These are phyloP conservation scores for Chironomus striatipennis DNA, from an alignment of 1,140 invertebrate genomes.

Conservation along the genomic window DNA sequence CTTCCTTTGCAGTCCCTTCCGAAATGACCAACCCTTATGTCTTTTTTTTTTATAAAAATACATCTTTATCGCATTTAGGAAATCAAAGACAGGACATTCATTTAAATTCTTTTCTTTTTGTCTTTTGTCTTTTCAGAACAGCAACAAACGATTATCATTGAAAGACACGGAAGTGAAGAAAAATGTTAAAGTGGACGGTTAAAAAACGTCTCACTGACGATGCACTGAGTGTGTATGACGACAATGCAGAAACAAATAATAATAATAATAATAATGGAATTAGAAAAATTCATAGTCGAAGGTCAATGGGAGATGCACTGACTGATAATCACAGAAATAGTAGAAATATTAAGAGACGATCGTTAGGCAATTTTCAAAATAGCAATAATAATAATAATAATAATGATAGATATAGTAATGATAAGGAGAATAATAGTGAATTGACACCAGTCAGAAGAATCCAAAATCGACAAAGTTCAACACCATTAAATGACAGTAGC, in stretches of 20 bases:
- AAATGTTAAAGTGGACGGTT: conserved; percentile 19
- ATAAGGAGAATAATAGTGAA: not conserved
- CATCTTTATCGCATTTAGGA: not conserved
- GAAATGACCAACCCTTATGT: not conserved
- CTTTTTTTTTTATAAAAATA: not conserved
- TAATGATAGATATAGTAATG: not conserved
- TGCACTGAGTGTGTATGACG: too few species aligned
- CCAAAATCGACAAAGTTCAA: conserved; percentile 6
- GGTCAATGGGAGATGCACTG: not conserved
- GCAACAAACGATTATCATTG: not conserved
- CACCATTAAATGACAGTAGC: not conserved
- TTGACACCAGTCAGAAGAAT: not conserved
- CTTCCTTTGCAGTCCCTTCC: not conserved
- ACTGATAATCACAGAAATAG: not conserved
- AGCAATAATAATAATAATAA: not conserved
- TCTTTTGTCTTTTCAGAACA: not conserved
- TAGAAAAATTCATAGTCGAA: conserved; percentile 6
- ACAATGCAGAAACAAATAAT: not conserved
- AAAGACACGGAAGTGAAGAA: not conserved
- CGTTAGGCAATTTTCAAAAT: not conserved
- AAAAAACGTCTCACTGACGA: not conserved
- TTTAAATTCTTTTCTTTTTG: not conserved
- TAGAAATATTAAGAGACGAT: not conserved
- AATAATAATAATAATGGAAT: not conserved
- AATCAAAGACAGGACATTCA: conserved; percentile 6